Conservation (phyloP, 2,797 vertebrate genomes). For the Pempheris klunzingeri region DNA sequence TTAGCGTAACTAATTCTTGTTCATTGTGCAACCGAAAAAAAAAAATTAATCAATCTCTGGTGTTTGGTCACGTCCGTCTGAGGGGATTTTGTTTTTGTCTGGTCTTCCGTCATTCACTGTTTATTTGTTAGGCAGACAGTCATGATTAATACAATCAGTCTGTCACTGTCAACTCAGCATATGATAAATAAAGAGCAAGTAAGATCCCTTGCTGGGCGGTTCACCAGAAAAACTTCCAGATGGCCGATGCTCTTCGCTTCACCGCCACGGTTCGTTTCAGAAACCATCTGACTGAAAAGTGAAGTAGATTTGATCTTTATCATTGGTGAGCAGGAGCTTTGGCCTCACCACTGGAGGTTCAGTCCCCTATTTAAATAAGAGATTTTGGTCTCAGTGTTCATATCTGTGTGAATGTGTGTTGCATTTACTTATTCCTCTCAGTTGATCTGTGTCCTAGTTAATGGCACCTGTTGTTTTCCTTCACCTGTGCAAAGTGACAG, state of each 20-base stretch:
- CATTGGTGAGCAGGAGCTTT: not conserved
- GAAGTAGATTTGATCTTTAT: constrained; percentile 2
- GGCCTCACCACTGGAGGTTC: not conserved
- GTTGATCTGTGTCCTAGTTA: constrained; percentile 1
- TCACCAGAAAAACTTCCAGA: constrained; percentile 47
- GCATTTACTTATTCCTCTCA: constrained; percentile 11
- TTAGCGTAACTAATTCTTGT: constrained; percentile 19
- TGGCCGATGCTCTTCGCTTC: constrained; percentile 35
- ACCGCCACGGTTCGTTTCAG: constrained; percentile 19
- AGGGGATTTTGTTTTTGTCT: constrained; percentile 21
- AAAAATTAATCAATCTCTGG: constrained; percentile 11
- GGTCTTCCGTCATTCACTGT: not conserved
- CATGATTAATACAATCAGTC: constrained; percentile 54
- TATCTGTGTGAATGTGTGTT: constrained; percentile 7
- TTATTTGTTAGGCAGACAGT: constrained; percentile 32
- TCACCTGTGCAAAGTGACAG: constrained; percentile 9
- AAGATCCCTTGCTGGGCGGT: constrained; percentile 13
- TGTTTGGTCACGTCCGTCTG: constrained; percentile 12
- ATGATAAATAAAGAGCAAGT: constrained; percentile 47
- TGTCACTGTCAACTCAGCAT: constrained; percentile 48
- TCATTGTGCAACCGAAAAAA: not conserved
- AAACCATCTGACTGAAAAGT: constrained; percentile 26
- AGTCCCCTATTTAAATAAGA: constrained; percentile 12
- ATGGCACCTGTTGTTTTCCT: not conserved
- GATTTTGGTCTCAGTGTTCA: constrained; percentile 23